Evolutionary conservation across 2,113 vertebrate species (phyloP).

Genomic region (Catharus fuscescens): DNA sequence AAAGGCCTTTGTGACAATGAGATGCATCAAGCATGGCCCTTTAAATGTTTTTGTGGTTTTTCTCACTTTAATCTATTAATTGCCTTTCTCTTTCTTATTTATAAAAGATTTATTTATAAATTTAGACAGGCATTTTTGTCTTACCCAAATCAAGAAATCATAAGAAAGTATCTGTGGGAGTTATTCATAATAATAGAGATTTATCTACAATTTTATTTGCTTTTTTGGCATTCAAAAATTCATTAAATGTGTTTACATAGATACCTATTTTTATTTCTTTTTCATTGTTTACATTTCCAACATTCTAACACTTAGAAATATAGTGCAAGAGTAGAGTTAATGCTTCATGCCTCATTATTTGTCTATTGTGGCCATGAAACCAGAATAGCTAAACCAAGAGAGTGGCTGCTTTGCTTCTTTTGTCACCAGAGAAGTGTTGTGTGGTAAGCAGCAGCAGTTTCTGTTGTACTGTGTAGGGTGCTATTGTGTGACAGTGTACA

Average conservation of each 20-base stretch:
- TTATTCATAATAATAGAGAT: not conserved
- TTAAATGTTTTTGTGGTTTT: not conserved
- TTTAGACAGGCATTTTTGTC: not conserved
- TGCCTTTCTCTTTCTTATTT: not conserved
- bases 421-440: not conserved
- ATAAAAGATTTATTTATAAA: not conserved
- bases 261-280: not conserved
- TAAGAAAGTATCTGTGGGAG: not conserved
- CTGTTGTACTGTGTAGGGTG: not conserved
- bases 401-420: not conserved
- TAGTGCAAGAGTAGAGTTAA: not conserved
- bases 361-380: not conserved
- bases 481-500: not conserved
- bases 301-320: not conserved
- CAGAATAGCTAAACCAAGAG: not conserved
- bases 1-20: not conserved
- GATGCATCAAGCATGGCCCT: not conserved
- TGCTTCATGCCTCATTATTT: not conserved
- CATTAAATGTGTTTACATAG: not conserved
- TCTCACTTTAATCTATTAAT: not conserved
- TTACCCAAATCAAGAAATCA: not conserved
- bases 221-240: not conserved
- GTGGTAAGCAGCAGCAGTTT: not conserved
- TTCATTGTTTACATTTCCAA: not conserved
- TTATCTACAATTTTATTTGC: not conserved